A percentile compares a stretch with the other conserved stretches of the same genome.
These are phyloP conservation scores for Brachylomia viminalis DNA, from an alignment of 2,888 invertebrate species.

Conservation along the genomic window DNA sequence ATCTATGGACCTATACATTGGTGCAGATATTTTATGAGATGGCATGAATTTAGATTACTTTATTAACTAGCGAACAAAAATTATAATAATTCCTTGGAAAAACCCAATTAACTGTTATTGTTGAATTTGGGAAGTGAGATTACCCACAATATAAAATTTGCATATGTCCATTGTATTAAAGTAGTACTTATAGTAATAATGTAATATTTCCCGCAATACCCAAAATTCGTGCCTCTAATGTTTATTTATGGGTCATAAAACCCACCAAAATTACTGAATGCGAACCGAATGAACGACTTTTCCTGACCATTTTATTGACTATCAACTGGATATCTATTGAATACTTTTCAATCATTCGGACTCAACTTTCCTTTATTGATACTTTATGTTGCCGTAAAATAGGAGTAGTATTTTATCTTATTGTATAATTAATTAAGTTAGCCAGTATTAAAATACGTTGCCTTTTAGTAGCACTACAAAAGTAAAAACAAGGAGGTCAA, in stretches of 20 bases:
- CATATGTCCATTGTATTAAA: not conserved
- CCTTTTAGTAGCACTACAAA: not conserved
- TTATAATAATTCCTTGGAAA: not conserved
- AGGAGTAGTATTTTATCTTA: not conserved
- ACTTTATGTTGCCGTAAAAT: not conserved
- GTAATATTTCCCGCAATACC: constrained; percentile 19
- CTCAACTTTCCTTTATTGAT: constrained; percentile 21
- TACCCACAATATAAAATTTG: not conserved
- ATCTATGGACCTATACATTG: not conserved
- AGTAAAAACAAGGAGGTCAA: not conserved
- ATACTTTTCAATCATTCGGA: constrained; percentile 29
- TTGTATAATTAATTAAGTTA: not conserved
- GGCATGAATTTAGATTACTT: not conserved
- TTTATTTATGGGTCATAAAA: constrained; percentile 49
- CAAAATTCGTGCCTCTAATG: constrained; percentile 25
- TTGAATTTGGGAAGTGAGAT: not conserved
- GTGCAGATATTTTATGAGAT: not conserved
- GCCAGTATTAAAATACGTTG: not conserved
- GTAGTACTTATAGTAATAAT: not conserved
- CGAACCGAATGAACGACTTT: constrained; percentile 35
- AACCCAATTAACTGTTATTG: not conserved
- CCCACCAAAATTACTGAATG: constrained; percentile 25
- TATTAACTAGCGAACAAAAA: not conserved
- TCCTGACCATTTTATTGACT: constrained; percentile 39
- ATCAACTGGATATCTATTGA: constrained; percentile 24